Conservation (phyloP, 2,113 vertebrate genomes). For the Sula dactylatra region DNA sequence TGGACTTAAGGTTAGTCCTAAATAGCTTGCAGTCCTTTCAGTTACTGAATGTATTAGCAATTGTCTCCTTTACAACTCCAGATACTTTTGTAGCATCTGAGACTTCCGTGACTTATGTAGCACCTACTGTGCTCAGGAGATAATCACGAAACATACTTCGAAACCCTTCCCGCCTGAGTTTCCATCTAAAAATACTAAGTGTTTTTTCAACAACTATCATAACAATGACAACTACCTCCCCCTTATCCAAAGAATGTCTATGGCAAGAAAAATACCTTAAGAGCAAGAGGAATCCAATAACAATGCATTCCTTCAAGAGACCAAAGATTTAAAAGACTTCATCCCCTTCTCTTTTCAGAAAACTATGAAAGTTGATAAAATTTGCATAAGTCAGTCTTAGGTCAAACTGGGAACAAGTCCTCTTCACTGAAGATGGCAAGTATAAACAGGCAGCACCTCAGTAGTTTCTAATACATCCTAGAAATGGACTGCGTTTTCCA, state of each 20-base stretch:
- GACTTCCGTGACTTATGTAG: background rate
- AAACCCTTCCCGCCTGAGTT: background rate
- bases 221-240: background rate
- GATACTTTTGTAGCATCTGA: background rate
- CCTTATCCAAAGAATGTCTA: background rate
- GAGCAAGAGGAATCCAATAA: background rate
- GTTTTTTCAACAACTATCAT: background rate
- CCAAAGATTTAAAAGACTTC: background rate
- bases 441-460: background rate
- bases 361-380: background rate
- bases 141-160: background rate
- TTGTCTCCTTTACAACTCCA: background rate
- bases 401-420: background rate
- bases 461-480: background rate
- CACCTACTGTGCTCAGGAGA: background rate
- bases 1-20: background rate
- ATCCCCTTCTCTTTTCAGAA: background rate
- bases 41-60: background rate
- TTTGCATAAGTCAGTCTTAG: background rate
- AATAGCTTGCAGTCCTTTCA: background rate
- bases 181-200: background rate
- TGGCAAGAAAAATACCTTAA: background rate
- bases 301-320: background rate
- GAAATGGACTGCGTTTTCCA: background rate
- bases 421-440: background rate